Conservation (phyloP, 2,113 vertebrate genomes). For the Macquaria ambigua region DNA sequence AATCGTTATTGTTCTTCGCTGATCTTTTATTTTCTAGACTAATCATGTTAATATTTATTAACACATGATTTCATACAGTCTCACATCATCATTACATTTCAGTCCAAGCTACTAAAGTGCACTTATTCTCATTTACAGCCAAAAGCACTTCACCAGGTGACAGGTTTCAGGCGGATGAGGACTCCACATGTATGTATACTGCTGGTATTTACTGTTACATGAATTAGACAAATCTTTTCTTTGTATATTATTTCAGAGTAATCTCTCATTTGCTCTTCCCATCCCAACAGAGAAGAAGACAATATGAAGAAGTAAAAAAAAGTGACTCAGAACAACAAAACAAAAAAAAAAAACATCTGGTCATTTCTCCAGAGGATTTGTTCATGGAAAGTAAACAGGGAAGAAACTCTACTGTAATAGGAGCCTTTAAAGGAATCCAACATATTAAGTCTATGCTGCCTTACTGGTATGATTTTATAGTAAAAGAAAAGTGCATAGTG, state of each 20-base stretch:
- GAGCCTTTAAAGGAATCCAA: too few relatives aligned
- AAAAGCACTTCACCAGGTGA: neutral
- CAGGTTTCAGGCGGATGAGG: neutral
- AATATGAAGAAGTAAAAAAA: too few relatives aligned
- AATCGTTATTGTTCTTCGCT: slow-evolving; percentile 37
- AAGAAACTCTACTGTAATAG: too few relatives aligned
- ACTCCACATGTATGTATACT: neutral
- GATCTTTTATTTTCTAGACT: neutral
- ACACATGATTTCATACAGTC: neutral
- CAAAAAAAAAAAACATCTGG: too few relatives aligned
- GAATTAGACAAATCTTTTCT: neutral
- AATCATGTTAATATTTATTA: neutral
- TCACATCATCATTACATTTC: neutral
- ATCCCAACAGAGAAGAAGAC: too few relatives aligned
- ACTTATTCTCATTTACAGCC: neutral
- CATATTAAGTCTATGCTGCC: neutral
- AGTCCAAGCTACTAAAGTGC: neutral
- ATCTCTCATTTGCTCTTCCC: neutral
- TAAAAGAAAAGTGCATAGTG: too few relatives aligned
- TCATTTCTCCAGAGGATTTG: neutral
- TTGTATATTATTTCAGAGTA: neutral
- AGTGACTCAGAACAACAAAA: too few relatives aligned
- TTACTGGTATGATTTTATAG: too few relatives aligned
- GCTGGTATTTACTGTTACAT: neutral
- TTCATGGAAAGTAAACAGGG: too few relatives aligned